These are phyloP conservation scores for Carpatolechia fugitivella DNA, from an alignment of 2,888 invertebrate species.

Conservation along the genomic window DNA sequence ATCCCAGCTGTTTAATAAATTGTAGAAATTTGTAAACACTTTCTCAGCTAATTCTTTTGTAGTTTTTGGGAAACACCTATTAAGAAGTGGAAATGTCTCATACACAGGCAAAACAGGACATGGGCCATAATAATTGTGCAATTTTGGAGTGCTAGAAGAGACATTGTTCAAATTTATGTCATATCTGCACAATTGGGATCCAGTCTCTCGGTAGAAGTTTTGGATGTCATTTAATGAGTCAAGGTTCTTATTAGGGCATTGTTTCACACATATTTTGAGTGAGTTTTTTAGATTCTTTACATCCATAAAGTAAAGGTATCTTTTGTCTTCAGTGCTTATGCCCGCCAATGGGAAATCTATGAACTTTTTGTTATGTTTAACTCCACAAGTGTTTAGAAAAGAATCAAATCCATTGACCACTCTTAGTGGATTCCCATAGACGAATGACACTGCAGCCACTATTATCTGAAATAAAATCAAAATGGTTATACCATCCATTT, in stretches of 20 bases:
- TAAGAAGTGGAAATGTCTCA: constrained; percentile 88
- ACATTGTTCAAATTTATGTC: constrained; percentile 80
- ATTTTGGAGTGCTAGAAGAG: constrained; percentile 51
- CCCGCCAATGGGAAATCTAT: constrained; percentile 88
- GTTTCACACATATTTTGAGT: constrained; percentile 92
- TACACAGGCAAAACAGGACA: constrained; percentile 90
- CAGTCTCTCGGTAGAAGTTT: constrained; percentile 84
- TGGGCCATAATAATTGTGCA: constrained; percentile 81
- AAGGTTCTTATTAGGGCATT: constrained; percentile 88
- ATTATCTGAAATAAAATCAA: constrained; percentile 79
- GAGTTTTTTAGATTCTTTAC: constrained; percentile 86
- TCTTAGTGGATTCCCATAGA: constrained; percentile 91
- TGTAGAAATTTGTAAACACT: constrained; percentile 86
- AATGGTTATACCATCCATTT: background rate
- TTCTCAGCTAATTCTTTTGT: constrained; percentile 82
- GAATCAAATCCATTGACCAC: constrained; percentile 95
- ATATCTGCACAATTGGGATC: constrained; percentile 88
- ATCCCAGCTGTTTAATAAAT: constrained; percentile 92
- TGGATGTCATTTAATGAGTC: constrained; percentile 83
- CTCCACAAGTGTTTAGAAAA: constrained; percentile 96
- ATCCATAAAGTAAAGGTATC: constrained; percentile 91
- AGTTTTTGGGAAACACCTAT: constrained; percentile 91
- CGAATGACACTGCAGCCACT: constrained; percentile 91
- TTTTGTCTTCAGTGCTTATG: constrained; percentile 87
- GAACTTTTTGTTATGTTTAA: constrained; percentile 86